Percentiles rank a stretch among this genome's conserved stretches.
Conservation (phyloP, 2,113 vertebrate genomes). For the Thoracochromis brauschi region DNA sequence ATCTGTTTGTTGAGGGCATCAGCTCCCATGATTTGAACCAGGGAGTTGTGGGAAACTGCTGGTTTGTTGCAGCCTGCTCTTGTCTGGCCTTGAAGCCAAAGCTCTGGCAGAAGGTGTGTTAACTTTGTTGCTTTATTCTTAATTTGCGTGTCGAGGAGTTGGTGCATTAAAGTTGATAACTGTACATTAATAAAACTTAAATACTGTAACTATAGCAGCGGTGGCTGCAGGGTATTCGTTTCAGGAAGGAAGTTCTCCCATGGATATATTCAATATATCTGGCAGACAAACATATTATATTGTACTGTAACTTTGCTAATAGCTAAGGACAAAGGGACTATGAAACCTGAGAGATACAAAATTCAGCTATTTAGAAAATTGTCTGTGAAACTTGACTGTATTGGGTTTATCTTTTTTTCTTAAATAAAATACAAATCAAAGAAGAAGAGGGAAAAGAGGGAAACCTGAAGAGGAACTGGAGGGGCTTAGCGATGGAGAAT, state of each 20-base stretch:
- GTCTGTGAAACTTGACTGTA: not conserved
- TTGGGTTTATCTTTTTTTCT: not conserved
- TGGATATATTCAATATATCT: not conserved
- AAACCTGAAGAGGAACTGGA: not conserved
- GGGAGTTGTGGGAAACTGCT: conserved; percentile 86
- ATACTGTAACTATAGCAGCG: not conserved
- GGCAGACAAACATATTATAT: not conserved
- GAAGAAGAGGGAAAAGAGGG: not conserved
- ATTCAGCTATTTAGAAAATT: not conserved
- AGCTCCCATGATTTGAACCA: conserved; percentile 87
- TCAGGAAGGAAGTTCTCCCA: not conserved
- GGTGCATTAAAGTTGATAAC: not conserved
- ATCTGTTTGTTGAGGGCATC: conserved; percentile 83
- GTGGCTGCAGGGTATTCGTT: not conserved
- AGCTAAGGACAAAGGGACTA: not conserved
- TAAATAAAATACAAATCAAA: not conserved
- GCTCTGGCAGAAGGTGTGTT: conserved; percentile 82
- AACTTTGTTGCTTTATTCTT: not conserved
- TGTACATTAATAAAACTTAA: not conserved
- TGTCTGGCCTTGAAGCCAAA: conserved; percentile 79
- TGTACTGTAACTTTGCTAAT: not conserved
- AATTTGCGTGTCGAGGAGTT: not conserved
- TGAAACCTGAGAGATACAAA: not conserved
- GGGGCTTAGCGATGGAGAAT: not conserved
- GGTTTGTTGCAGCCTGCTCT: conserved; percentile 88